phyloP scores from a whole-genome alignment of 2,113 vertebrate genomes.

The Cyphomyrus discorhynchus region DNA sequence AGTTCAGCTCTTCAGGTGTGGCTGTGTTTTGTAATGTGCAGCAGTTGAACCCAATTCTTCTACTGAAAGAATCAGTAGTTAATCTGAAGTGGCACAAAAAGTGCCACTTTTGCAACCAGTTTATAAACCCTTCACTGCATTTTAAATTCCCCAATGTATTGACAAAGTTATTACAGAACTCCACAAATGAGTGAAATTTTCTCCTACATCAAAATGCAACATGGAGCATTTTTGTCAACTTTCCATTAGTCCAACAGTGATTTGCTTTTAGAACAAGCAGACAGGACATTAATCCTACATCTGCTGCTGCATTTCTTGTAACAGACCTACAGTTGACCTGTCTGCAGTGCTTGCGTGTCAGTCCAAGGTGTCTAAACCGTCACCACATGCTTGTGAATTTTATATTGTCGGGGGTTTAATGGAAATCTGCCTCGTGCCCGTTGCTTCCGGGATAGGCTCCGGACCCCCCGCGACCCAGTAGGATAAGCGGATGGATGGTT shows the following conservation, averaged over 20 bases:
- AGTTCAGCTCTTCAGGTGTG: not conserved
- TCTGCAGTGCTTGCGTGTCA: not conserved
- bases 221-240: not conserved
- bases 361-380: not conserved
- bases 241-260: not conserved
- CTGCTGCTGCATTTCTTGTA: not conserved
- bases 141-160: not conserved
- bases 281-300: not conserved
- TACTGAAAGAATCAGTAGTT: not conserved
- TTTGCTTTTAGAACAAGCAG: not conserved
- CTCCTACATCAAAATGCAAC: not conserved
- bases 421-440: not conserved
- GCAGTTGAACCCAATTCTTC: not conserved
- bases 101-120: not conserved
- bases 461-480: too few relatives aligned
- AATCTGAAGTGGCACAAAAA: not conserved
- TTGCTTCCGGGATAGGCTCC: too few relatives aligned
- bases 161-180: not conserved
- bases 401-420: not conserved
- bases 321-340: not conserved
- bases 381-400: too few relatives aligned
- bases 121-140: not conserved
- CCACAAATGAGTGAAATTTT: not conserved
- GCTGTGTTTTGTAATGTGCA: not conserved
- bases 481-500: not conserved